A percentile compares a stretch with the other conserved stretches of the same genome.
Conservation (phyloP, 30 jellyfish, hydroid and myxozoan species). For the Turritopsis dohrnii region DNA sequence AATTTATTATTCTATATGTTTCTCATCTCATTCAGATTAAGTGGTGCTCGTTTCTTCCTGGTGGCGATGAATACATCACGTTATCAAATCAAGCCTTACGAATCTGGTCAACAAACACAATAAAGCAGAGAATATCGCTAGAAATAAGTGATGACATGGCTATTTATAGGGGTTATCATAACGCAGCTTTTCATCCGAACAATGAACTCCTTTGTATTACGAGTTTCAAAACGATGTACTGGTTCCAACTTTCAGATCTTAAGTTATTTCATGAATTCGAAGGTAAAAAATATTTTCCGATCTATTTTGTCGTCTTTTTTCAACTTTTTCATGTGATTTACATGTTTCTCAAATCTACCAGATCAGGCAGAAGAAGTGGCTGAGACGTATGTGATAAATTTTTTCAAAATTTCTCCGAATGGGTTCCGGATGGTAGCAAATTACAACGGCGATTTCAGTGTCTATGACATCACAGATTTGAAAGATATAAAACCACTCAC, state of each 20-base stretch:
- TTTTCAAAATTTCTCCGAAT: not conserved
- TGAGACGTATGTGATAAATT: not conserved
- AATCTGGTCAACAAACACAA: not conserved
- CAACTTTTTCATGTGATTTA: too few species aligned
- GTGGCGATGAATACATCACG: not conserved
- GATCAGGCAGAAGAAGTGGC: not conserved
- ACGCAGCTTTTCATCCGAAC: not conserved
- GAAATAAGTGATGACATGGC: not conserved
- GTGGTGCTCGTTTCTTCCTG: not conserved
- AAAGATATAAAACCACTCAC: not conserved
- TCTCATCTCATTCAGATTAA: not conserved
- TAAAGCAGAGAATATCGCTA: not conserved
- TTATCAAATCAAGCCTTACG: not conserved
- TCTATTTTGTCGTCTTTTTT: too few species aligned
- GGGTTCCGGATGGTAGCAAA: not conserved
- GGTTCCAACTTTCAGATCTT: not conserved
- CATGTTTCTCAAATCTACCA: not conserved
- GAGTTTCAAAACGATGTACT: not conserved
- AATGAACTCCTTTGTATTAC: not conserved
- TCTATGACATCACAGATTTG: not conserved
- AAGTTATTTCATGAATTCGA: not conserved
- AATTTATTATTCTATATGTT: too few species aligned
- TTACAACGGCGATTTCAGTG: not conserved
- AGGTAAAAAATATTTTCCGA: too few species aligned
- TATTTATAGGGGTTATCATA: not conserved